Percentiles rank a stretch among this genome's conserved stretches.
These are phyloP conservation scores for Willisornis vidua DNA, from an alignment of 2,113 vertebrate genomes.

Conservation along the genomic window DNA sequence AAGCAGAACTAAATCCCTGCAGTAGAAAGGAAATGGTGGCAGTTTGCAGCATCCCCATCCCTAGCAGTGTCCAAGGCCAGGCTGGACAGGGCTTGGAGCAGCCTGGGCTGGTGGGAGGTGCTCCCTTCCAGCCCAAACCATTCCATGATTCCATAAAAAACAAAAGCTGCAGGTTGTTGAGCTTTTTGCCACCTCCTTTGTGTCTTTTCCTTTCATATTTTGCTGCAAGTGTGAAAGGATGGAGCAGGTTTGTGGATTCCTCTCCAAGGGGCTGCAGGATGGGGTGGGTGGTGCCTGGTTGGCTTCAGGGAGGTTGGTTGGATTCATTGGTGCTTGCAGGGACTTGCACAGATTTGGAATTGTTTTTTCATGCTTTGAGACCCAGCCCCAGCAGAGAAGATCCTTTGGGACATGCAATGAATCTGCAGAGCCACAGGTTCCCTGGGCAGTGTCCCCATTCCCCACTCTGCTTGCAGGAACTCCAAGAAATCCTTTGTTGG, in stretches of 20 bases:
- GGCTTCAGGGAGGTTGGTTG: background rate
- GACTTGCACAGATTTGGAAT: background rate
- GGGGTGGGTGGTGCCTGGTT: accelerated
- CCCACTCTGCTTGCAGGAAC: accelerated
- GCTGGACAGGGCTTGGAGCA: background rate
- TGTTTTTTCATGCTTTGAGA: background rate
- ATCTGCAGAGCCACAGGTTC: accelerated
- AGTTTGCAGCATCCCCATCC: background rate
- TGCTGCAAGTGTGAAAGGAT: background rate
- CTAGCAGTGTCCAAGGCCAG: background rate
- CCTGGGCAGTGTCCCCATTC: accelerated
- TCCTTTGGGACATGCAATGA: accelerated
- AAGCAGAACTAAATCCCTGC: background rate
- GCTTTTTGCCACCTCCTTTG: accelerated
- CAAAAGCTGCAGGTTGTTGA: background rate
- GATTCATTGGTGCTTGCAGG: background rate
- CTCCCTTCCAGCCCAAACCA: background rate
- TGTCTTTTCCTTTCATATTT: accelerated
- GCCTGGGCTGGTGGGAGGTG: accelerated
- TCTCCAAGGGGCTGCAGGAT: background rate
- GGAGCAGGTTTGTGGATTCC: background rate
- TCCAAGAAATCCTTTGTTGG: background rate
- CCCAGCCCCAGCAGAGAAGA: background rate
- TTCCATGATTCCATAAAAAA: accelerated
- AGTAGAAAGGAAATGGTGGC: background rate